These are phyloP conservation scores for Antechinus flavipes DNA, from an alignment of 2,113 vertebrate species.

Conservation along the genomic window DNA sequence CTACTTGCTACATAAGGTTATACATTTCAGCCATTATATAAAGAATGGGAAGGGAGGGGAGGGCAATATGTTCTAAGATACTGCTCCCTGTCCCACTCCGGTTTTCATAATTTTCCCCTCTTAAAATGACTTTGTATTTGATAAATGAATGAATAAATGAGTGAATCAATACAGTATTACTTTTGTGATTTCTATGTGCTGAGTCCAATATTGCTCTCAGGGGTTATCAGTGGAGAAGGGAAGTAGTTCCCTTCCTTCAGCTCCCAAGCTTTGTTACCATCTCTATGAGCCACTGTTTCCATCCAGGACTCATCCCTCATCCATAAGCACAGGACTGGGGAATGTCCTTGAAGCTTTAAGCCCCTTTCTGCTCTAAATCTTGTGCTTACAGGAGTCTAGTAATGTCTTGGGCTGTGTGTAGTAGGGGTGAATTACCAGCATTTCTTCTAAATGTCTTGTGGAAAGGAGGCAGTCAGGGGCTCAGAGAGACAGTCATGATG, in stretches of 20 bases:
- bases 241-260: neutral
- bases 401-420: neutral
- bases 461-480: neutral
- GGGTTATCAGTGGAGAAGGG: neutral
- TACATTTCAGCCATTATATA: too few relatives aligned
- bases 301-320: neutral
- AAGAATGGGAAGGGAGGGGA: too few relatives aligned
- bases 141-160: neutral
- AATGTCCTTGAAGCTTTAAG: neutral
- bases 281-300: neutral
- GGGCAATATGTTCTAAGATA: neutral
- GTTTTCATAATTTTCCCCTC: neutral
- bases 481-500: neutral
- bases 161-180: neutral
- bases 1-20: neutral
- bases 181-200: neutral
- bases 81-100: neutral
- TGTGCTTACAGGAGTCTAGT: neutral
- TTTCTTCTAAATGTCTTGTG: neutral
- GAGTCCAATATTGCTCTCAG: neutral
- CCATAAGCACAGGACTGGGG: neutral
- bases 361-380: neutral
- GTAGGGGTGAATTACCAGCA: neutral
- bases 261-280: neutral
- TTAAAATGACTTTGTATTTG: neutral